phyloP scores from a whole-genome alignment of 2,113 vertebrate genomes.

The Perognathus longimembris region DNA sequence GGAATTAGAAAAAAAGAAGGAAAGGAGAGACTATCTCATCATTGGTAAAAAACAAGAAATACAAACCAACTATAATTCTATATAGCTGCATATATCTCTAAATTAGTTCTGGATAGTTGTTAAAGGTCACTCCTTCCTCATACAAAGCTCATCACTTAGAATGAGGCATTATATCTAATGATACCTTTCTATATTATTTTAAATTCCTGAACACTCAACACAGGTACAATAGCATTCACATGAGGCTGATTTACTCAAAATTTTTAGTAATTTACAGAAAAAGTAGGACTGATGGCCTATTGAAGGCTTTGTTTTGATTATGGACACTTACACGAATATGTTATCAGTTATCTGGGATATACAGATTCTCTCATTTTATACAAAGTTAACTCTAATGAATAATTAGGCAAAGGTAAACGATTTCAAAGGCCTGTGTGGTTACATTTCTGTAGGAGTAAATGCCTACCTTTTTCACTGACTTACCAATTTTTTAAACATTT shows the following conservation, averaged over 20 bases:
- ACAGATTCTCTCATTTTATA: slow-evolving; percentile 52
- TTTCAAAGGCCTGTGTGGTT: slow-evolving; percentile 57
- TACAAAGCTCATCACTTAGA: background rate
- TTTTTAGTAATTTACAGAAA: slow-evolving; percentile 53
- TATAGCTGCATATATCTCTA: background rate
- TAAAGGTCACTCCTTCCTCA: background rate
- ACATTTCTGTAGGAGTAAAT: slow-evolving; percentile 17
- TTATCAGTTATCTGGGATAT: background rate
- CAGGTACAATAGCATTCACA: background rate
- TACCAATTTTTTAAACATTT: background rate
- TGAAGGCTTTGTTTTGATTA: slow-evolving; percentile 38
- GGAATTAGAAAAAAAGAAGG: background rate
- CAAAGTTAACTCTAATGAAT: slow-evolving; percentile 56
- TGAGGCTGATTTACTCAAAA: background rate
- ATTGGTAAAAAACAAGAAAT: background rate
- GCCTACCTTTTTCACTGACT: background rate
- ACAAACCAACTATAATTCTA: background rate
- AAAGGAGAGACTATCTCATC: background rate
- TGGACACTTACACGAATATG: slow-evolving; percentile 3
- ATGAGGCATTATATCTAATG: background rate
- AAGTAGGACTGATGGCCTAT: background rate
- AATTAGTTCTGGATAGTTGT: background rate
- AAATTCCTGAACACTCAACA: background rate
- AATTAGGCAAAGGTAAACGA: slow-evolving; percentile 64
- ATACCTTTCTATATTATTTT: background rate